These are phyloP conservation scores for Psix sp. DNA, from an alignment of 1,140 invertebrate species.

Conservation along the genomic window DNA sequence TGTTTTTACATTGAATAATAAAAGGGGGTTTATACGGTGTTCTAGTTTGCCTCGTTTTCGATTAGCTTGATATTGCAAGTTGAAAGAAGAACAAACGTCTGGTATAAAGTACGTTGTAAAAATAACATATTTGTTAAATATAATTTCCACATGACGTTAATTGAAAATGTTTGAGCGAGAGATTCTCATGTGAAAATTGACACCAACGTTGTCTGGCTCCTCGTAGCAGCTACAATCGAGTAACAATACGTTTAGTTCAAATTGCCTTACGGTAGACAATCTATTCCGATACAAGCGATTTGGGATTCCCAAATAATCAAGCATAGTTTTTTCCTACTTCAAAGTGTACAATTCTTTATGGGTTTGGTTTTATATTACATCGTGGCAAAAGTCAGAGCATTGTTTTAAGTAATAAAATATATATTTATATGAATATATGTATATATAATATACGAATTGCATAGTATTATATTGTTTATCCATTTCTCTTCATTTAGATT, in stretches of 20 bases:
- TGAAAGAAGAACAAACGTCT: constrained; percentile 17
- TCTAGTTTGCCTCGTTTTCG: constrained; percentile 9
- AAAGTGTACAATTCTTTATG: constrained; percentile 52
- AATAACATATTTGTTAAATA: constrained; percentile 38
- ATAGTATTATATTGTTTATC: constrained; percentile 49
- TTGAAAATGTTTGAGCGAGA: constrained; percentile 26
- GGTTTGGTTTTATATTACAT: constrained; percentile 55
- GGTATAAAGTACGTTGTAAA: constrained; percentile 46
- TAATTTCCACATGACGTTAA: constrained; percentile 36
- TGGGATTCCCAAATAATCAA: constrained; percentile 54
- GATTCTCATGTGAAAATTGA: constrained; percentile 24
- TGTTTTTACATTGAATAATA: no score
- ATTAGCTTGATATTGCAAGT: constrained; percentile 2
- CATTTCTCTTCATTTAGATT: no score
- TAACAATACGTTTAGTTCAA: constrained; percentile 21
- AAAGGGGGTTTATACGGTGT: no score
- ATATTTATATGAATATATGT: constrained; percentile 51
- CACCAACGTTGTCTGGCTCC: constrained; percentile 13
- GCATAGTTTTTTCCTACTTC: constrained; percentile 63
- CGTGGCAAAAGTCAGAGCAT: constrained; percentile 66
- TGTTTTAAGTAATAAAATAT: constrained; percentile 69
- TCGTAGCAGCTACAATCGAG: neutral
- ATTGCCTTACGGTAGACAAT: constrained; percentile 14
- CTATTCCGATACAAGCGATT: constrained; percentile 23
- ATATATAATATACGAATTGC: constrained; percentile 49